Base-by-base conservation (phyloP, 2,888 invertebrate genomes). In the Drosophila testacea region DNA sequence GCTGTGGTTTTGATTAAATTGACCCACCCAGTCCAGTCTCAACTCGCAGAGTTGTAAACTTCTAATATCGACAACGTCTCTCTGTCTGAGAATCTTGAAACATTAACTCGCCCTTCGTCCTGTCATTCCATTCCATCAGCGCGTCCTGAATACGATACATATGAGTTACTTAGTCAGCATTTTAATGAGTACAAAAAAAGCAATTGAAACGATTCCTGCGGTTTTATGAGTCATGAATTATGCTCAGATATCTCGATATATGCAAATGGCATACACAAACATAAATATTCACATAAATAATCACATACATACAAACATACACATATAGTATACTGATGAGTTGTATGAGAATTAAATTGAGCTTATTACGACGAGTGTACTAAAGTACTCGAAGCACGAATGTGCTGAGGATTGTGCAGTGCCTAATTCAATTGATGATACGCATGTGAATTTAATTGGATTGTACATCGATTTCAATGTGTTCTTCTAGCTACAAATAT, bases 1-100 rank as follows among this genome's bases (percentile, higher is more conserved):
- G 69, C 56, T 48, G 59, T 50, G 69, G 69, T 64, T 65, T 60
- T 73, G 60, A 73, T 69, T 73, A 69, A 73, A 57, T 64, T 74
- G 64, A 48, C 38, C 41, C 34, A 4, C 44, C n/a, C 34, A 22
- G 30, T 32, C 32, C 51, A 28, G 27, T 10, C 47, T 36, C 28
- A 34, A n/a, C 38, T 38, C n/a, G n/a, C 32, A 44, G 42, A 30
- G 62, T 39, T 73, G 46, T 68, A 51, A 68, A 68, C 62, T 73
- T 68, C 46, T 38, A 65, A 64, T 51, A 16, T 46, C 42, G 7
- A 22, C 44, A 39, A 10, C 13, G 39, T 22, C 22, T 30, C 22
- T 16, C 16, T 55, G 32, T n/a, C 42, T 55, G n/a, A 41, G 41
- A 30, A 11, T 42, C 54, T 54, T 13, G 38, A 39, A 13, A 7